Evolutionary conservation across 2,113 vertebrate genomes (phyloP).

Genomic region (Dicaeum eximium): DNA sequence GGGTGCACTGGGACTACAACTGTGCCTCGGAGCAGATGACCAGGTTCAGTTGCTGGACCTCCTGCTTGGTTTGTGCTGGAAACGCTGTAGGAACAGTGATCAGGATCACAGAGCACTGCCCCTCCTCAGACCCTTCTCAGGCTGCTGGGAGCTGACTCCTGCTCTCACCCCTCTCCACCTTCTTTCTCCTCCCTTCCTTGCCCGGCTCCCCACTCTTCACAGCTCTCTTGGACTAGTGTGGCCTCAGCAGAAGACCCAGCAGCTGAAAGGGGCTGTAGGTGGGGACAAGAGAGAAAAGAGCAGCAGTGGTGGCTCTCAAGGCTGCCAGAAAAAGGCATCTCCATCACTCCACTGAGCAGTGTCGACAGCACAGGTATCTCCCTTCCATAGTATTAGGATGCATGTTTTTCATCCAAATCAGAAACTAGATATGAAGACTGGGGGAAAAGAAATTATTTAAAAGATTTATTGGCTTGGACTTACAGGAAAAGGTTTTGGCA

Average conservation of each 20-base stretch:
- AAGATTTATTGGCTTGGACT: not conserved
- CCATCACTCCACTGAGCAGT: accelerated
- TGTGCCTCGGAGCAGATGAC: not conserved
- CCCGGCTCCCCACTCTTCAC: not conserved
- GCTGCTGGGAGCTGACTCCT: not conserved
- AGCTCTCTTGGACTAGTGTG: not conserved
- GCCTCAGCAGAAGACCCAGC: not conserved
- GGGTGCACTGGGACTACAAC: not conserved
- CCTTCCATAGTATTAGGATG: not conserved
- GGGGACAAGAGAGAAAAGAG: not conserved
- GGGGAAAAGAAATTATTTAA: not conserved
- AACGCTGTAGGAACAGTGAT: accelerated
- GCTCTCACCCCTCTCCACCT: not conserved
- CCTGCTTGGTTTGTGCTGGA: not conserved
- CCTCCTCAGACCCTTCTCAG: not conserved
- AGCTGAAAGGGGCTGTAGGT: not conserved
- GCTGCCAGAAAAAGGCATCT: not conserved
- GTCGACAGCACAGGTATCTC: not conserved
- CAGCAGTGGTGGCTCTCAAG: not conserved
- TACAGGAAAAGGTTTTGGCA: not conserved
- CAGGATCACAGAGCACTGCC: not conserved
- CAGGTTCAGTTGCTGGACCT: not conserved
- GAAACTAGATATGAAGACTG: not conserved
- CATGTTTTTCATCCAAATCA: not conserved
- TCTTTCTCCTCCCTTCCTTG: not conserved